Percentiles rank a stretch among this genome's conserved stretches.
These are phyloP conservation scores for Xestobium rufovillosum DNA, from an alignment of 2,888 invertebrate genomes.

Conservation along the genomic window DNA sequence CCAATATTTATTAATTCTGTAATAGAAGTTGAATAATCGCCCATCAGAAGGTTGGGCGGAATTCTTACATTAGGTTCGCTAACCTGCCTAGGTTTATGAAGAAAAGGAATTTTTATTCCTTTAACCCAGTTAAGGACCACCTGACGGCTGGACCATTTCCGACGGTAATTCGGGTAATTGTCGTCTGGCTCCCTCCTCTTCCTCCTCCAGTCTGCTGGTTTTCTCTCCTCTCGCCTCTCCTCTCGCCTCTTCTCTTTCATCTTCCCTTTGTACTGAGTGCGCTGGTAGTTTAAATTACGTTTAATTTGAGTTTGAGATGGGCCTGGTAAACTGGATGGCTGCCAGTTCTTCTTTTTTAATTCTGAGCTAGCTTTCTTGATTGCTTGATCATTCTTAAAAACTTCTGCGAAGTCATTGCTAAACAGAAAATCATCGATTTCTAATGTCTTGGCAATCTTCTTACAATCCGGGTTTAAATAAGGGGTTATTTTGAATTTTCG, in stretches of 20 bases:
- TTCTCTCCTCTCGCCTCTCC: background rate
- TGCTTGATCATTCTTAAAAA: slow-evolving; percentile 10
- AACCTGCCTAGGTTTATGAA: too few relatives aligned
- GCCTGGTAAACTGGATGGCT: too few relatives aligned
- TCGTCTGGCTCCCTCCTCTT: too few relatives aligned
- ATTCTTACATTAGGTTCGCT: too few relatives aligned
- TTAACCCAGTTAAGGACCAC: too few relatives aligned
- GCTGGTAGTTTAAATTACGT: slow-evolving; percentile 13
- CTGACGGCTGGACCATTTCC: too few relatives aligned
- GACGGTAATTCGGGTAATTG: too few relatives aligned
- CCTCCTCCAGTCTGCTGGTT: too few relatives aligned
- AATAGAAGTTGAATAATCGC: slow-evolving; percentile 5
- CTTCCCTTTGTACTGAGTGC: slow-evolving; percentile 6
- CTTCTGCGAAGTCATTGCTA: slow-evolving; percentile 6
- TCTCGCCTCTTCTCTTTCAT: slow-evolving; percentile 10
- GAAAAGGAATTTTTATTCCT: too few relatives aligned
- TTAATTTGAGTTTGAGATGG: too few relatives aligned
- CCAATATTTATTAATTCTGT: slow-evolving; percentile 11
- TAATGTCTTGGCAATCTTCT: slow-evolving; percentile 8
- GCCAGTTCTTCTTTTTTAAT: slow-evolving; percentile 8
- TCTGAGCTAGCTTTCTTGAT: slow-evolving; percentile 8
- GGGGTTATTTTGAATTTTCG: slow-evolving; percentile 10
- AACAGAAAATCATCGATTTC: slow-evolving; percentile 11
- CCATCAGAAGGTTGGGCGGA: too few relatives aligned
- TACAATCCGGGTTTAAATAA: slow-evolving; percentile 10